phyloP scores from a whole-genome alignment of 37 sponge, comb jelly and placozoan species.

The Oopsacas minuta region DNA sequence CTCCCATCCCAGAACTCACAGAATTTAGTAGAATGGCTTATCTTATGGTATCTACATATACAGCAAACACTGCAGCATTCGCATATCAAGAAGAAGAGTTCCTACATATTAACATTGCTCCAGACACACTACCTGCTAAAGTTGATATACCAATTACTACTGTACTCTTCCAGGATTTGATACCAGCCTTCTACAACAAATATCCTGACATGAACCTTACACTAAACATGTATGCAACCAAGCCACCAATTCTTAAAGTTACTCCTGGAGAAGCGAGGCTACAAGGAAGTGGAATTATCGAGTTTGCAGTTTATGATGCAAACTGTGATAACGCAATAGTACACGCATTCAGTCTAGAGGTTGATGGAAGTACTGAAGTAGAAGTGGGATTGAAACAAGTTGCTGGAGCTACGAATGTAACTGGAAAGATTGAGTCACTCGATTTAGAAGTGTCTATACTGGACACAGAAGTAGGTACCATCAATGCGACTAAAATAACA shows the following conservation, averaged over 20 bases:
- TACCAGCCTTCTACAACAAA: slow-evolving; percentile 33
- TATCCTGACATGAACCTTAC: slow-evolving; percentile 63
- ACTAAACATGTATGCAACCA: slow-evolving; percentile 31
- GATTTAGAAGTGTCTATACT: background rate
- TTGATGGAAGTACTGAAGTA: background rate
- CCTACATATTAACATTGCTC: slow-evolving; percentile 18
- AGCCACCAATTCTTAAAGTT: slow-evolving; percentile 34
- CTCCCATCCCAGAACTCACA: slow-evolving; percentile 44
- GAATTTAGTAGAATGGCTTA: slow-evolving; percentile 42
- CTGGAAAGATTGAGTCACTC: background rate
- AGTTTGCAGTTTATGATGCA: background rate
- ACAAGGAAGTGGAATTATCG: background rate
- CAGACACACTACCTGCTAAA: background rate
- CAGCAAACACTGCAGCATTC: slow-evolving; percentile 63
- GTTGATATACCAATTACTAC: background rate
- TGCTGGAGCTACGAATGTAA: background rate
- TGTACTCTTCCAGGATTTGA: background rate
- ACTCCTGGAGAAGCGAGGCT: background rate
- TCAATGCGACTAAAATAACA: background rate
- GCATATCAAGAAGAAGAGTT: slow-evolving; percentile 54
- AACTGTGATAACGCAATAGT: slow-evolving; percentile 16
- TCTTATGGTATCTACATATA: slow-evolving; percentile 59
- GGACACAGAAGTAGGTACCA: background rate
- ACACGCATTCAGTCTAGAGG: slow-evolving; percentile 1
- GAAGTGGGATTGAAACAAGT: background rate